Base-by-base conservation (phyloP, 1,140 invertebrate species). In the Nasonia giraulti region DNA sequence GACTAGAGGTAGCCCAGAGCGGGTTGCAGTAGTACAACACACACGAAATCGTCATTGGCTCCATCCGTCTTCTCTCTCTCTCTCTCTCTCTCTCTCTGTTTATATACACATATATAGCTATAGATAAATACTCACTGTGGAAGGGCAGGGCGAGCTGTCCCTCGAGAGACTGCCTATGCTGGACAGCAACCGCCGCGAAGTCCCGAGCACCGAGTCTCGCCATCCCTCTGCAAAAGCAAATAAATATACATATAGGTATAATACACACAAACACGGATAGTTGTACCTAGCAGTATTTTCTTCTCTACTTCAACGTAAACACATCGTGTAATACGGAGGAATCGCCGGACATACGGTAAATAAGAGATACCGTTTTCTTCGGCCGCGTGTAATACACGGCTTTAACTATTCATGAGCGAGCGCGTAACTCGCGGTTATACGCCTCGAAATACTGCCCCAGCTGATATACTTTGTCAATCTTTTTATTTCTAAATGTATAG, bases 181-280 rank as follows among this genome's bases (percentile, higher is more conserved):
- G 84, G 91, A 90, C 81, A 93, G 84, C 80, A 93, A 90, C 27
- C 92, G 91, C 83, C 92, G 92, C 87, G 92, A 90, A 84, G 92
- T 91, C 89, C 91, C 91, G 89, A 93, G 88, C 90, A 93, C 91
- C 7, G 92, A 92, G 86, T 92, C 92, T 87, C 92, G 92, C 92
- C 92, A 93, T 93, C 90, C 91, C 90, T 93, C 92, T 93, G 89
- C 0, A 91, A 92, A 88, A 86, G 80, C 87, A 88, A 88, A 86
- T 68, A 80, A 83, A 80, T 69, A 20, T 40, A 82, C 11, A 47
- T 37, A 37, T 27, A 27, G 27, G 27, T 27, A 27, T 27, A 27
- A 27, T 27, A 2, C 27, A 27, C 27, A 27, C 27, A 11, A 62
- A 40, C 33, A 37, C 23, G 40, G 3, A 73, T 1, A 2, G 37